Evolutionary conservation across 2,797 vertebrate genomes (phyloP), one percentile per base, ranked within the genome.

Genomic region (Knipowitschia caucasica): DNA sequence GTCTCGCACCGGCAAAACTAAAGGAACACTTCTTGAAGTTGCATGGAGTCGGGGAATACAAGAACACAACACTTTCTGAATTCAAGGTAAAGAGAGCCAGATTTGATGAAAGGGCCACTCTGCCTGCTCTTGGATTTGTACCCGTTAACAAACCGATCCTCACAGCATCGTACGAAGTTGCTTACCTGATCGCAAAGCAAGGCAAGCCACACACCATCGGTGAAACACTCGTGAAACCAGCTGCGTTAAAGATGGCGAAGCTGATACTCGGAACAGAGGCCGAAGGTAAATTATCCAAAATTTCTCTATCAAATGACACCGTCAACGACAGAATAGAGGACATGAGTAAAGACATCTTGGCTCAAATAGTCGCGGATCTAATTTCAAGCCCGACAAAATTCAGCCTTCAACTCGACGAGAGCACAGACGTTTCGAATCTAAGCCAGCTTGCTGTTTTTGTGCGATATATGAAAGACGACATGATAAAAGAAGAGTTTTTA

Each of bases 211-310:
- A 46, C 24, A 65, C 53, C 53, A 56, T 56, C 50, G 31, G 31
- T 34, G 31, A 34, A 34, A 34, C 31, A 34, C 4, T 34, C 31
- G 10, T 33, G 11, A 34, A 67, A 67, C 61, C 50, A 59, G 58
- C 60, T 59, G 60, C 11, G 60, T 57, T 63, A 39, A 63, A 63
- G 56, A 63, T 63, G 53, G 60, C 60, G 31, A 63, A 63, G 62
- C 20, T 44, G 15, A 63, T 63, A 29, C 42, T 58, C 27, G 53
- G 60, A 63, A 57, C 27, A 63, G 60, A 57, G 4, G 60, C 59
- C 7, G 45, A 63, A 40, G 45, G 2, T 49, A 49, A 27, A 18
- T n/a, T n/a, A n/a, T n/a, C n/a, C n/a, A n/a, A n/a, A n/a, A n/a
- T n/a, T n/a, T n/a, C n/a, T n/a, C n/a, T 30, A 40, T 53, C 51